Conservation (phyloP, 2,888 invertebrate species). For the Seladonia tumulorum region DNA sequence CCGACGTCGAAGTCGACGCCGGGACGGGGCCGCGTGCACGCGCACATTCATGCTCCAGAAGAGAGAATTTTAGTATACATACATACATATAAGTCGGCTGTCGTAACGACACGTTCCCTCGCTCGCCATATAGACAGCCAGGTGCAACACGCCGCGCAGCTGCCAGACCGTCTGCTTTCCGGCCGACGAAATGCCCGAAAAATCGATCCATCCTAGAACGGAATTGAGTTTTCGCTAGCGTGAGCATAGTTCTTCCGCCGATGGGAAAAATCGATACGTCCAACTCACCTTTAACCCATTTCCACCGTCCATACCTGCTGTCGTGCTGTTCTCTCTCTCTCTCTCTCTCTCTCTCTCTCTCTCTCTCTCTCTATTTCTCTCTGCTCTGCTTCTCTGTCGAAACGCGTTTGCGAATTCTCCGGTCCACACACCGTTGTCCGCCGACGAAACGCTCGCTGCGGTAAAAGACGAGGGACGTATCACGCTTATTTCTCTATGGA, state of each 20-base stretch:
- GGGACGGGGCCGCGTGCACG: constrained; percentile 24
- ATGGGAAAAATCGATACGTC: constrained; percentile 36
- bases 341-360: no score
- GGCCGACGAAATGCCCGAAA: constrained; percentile 60
- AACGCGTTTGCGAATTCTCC: not conserved
- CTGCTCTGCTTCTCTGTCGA: not conserved
- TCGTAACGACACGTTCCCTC: constrained; percentile 42
- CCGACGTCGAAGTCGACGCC: constrained; percentile 44
- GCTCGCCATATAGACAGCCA: constrained; percentile 53
- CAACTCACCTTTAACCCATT: constrained; percentile 44
- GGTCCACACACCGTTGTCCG: not conserved
- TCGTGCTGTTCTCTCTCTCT: no score
- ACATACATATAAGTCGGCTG: constrained; percentile 20
- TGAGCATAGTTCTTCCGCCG: not conserved
- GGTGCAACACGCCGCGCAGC: constrained; percentile 65
- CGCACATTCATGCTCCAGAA: constrained; percentile 39
- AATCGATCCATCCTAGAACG: constrained; percentile 66
- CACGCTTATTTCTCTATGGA: no score
- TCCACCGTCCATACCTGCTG: not conserved
- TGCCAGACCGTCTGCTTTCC: constrained; percentile 62
- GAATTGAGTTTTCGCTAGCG: constrained; percentile 36
- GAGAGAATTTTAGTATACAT: constrained; percentile 50
- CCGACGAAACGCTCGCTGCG: not conserved
- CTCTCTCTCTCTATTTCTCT: not conserved
- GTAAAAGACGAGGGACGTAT: not conserved